These are phyloP conservation scores for Ramphastos sulfuratus DNA, from an alignment of 2,113 vertebrate species.

Conservation along the genomic window DNA sequence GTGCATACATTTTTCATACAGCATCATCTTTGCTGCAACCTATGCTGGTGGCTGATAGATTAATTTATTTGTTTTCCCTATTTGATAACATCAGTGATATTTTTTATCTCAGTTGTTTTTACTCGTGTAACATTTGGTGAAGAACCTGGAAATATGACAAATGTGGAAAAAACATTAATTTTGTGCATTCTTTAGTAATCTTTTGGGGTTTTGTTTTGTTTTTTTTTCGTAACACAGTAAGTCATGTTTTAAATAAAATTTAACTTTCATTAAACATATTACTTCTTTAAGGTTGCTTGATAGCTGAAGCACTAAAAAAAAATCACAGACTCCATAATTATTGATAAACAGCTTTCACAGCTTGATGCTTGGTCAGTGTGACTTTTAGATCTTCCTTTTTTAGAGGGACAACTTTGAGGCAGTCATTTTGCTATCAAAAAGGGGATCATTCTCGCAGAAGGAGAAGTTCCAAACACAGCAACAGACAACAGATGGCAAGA, in stretches of 20 bases:
- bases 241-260: neutral
- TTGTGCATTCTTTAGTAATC: constrained; percentile 90
- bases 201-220: constrained; percentile 32
- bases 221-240: constrained; percentile 79
- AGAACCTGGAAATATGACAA: constrained; percentile 83
- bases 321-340: neutral
- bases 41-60: constrained; percentile 87
- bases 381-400: neutral
- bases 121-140: constrained; percentile 82
- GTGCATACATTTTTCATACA: constrained; percentile 81
- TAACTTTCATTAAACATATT: neutral
- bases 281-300: neutral
- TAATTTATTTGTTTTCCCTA: constrained; percentile 88
- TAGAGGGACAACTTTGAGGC: neutral
- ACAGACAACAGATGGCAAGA: constrained; percentile 13
- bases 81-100: constrained; percentile 82
- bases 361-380: neutral
- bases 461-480: constrained; percentile 17
- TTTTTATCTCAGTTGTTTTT: constrained; percentile 80
- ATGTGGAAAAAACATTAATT: constrained; percentile 87
- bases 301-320: neutral
- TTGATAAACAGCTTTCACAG: neutral
- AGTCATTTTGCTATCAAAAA: neutral
- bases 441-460: neutral
- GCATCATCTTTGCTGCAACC: constrained; percentile 80